Conservation (phyloP, 2,888 invertebrate genomes). For the Uropetala carovei region DNA sequence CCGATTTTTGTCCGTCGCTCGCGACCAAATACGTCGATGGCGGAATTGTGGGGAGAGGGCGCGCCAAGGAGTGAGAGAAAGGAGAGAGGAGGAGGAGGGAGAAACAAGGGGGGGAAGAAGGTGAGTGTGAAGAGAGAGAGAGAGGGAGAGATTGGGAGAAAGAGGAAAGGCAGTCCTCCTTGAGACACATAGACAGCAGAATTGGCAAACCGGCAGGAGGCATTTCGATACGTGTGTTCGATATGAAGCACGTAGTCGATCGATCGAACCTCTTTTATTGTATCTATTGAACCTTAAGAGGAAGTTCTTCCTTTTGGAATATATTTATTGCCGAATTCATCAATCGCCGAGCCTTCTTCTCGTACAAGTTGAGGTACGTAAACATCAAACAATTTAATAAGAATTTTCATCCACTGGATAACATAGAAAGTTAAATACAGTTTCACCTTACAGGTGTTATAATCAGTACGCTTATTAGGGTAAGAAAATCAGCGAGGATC, state of each 20-base stretch:
- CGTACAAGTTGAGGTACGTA: no score
- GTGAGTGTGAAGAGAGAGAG: neutral
- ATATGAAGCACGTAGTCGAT: constrained; percentile 7
- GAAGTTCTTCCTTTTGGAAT: no score
- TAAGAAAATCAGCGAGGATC: no score
- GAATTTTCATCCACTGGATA: no score
- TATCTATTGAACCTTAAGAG: neutral
- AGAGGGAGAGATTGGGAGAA: neutral
- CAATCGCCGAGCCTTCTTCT: no score
- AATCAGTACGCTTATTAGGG: no score
- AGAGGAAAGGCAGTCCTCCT: constrained; percentile 26
- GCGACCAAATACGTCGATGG: constrained; percentile 40
- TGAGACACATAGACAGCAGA: neutral
- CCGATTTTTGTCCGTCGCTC: neutral
- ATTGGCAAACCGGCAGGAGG: neutral
- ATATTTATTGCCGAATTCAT: no score
- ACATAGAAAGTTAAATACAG: no score
- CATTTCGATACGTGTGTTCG: constrained; percentile 7
- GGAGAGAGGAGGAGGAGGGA: neutral
- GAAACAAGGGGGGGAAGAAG: neutral
- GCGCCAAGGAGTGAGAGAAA: no score
- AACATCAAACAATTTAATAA: no score
- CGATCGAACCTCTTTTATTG: neutral
- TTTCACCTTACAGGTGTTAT: no score
- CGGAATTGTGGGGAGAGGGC: neutral